phyloP scores from a whole-genome alignment of 2,888 invertebrate species.

The Sminthurinus aureus region DNA sequence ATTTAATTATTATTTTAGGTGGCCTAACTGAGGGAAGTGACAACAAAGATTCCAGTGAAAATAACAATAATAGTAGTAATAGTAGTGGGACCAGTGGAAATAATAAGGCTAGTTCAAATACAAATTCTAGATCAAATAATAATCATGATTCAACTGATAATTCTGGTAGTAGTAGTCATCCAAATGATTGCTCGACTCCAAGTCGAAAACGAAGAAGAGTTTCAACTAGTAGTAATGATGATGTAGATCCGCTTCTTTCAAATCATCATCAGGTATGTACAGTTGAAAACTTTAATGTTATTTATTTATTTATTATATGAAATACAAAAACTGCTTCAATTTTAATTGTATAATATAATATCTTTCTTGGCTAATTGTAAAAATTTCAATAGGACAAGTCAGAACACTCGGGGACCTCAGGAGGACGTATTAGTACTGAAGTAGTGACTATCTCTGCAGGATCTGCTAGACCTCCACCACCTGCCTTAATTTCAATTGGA shows the following conservation, averaged over 20 bases:
- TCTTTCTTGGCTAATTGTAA: neutral
- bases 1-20: too few species aligned
- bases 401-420: conserved; percentile 29
- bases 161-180: conserved; percentile 32
- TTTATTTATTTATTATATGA: neutral
- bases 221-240: conserved; percentile 58
- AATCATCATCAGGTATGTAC: conserved; percentile 51
- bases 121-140: conserved; percentile 32
- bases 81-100: neutral
- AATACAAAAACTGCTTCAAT: too few species aligned
- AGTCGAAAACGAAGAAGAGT: conserved; percentile 55
- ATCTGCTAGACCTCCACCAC: conserved; percentile 58
- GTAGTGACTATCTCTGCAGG: conserved; percentile 51
- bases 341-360: too few species aligned
- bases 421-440: conserved; percentile 40
- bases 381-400: conserved; percentile 16
- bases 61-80: conserved; percentile 20
- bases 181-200: conserved; percentile 32
- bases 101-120: conserved; percentile 31
- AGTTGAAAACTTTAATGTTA: neutral
- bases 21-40: conserved; percentile 75
- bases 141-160: conserved; percentile 25
- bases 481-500: conserved; percentile 49
- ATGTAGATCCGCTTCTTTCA: conserved; percentile 51
- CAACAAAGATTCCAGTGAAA: conserved; percentile 43